Evolutionary conservation across 2,888 invertebrate genomes (phyloP), one percentile per base, ranked within the genome.

Genomic region (Hypomecis punctinalis): DNA sequence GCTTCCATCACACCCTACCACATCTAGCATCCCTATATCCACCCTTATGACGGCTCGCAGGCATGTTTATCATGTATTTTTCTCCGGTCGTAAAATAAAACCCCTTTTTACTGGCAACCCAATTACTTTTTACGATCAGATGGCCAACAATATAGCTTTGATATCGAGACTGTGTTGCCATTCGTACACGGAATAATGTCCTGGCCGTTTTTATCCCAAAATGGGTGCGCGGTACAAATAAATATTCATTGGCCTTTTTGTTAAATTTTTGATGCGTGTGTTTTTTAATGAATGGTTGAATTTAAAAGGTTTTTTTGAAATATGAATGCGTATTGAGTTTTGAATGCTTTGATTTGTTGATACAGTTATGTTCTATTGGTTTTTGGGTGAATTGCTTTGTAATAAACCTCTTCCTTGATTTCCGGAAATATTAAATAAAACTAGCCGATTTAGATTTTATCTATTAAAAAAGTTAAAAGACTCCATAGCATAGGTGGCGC

Each of bases 101-200:
- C 85, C 90, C 89, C 90, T 86, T 90, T 90, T 91, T 90, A 91
- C 86, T 80, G 86, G 83, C 82, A 81, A 89, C 88, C 91, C 92
- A 91, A 92, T 92, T 92, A 92, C 90, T 85, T 92, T 92, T 92
- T 91, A 92, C 81, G 88, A 84, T 83, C 84, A 85, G 86, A 89
- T 87, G 86, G 86, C 81, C 86, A 77, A 76, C 84, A 84, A 86
- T 89, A 89, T 84, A 76, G 81, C 82, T 83, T 82, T 82, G 83
- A 85, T 89, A 86, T 86, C 77, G 82, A 82, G 82, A 88, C 82
- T 59, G 63, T 84, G 63, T 84, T 82, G 82, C 82, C 79, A 84
- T 85, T 86, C 79, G 79, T 81, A 79, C 76, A 77, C 72, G 76
- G 76, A 72, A 78, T 78, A 78, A 72, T 74, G 74, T 46, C 56